Conservation (phyloP, 2,888 invertebrate genomes). For the Apodemia zela region DNA sequence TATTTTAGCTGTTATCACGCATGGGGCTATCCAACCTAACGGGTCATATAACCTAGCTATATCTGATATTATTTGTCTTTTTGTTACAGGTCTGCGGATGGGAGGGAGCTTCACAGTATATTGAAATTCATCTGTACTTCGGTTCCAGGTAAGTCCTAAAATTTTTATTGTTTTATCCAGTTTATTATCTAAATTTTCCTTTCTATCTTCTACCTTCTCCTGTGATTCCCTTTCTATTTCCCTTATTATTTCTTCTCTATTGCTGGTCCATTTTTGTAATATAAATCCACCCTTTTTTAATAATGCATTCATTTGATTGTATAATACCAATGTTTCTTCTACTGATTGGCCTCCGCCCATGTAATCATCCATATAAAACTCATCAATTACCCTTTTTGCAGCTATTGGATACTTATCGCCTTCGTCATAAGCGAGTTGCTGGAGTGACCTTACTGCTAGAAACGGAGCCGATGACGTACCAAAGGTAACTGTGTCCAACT, state of each 20-base stretch:
- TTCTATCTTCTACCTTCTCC: background rate
- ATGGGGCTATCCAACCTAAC: constrained; percentile 31
- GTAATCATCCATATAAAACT: constrained; percentile 33
- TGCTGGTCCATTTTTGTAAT: constrained; percentile 20
- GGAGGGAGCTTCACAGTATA: constrained; percentile 28
- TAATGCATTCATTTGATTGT: constrained; percentile 24
- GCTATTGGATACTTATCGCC: constrained; percentile 26
- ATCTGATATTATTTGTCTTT: constrained; percentile 30
- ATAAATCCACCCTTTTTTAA: constrained; percentile 36
- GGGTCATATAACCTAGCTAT: constrained; percentile 29
- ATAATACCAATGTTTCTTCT: constrained; percentile 21
- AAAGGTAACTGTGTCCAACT: constrained; percentile 26
- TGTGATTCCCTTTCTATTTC: constrained; percentile 17
- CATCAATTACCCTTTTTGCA: constrained; percentile 16
- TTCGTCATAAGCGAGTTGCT: constrained; percentile 30
- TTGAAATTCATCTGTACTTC: constrained; percentile 19
- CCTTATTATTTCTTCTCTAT: constrained; percentile 34
- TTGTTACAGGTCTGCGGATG: constrained; percentile 20
- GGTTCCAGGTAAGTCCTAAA: constrained; percentile 28
- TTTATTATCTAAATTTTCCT: constrained; percentile 28
- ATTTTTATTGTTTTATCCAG: constrained; percentile 30
- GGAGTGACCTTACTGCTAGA: constrained; percentile 28
- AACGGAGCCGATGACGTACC: constrained; percentile 31
- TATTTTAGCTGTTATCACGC: constrained; percentile 26
- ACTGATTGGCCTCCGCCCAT: constrained; percentile 30